Percentiles rank a stretch among this genome's conserved stretches.
Evolutionary conservation across 1,140 invertebrate genomes (phyloP).

Genomic region (Drosophila subpulchrella): DNA sequence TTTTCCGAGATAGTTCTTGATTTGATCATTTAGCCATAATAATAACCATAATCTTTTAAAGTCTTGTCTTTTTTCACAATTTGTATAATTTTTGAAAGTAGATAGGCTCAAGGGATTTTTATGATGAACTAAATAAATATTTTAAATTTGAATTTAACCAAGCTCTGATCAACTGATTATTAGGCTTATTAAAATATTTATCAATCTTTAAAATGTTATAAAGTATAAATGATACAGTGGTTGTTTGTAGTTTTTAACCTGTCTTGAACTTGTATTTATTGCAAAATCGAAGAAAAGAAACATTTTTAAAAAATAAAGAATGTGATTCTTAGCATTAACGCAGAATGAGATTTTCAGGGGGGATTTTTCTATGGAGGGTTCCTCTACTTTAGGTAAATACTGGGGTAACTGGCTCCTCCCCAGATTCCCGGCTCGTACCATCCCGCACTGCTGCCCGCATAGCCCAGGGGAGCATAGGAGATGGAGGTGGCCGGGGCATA

Average conservation of each 20-base stretch:
- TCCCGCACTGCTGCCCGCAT: constrained; percentile 37
- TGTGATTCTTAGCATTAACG: neutral
- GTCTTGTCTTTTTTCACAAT: too few relatives aligned
- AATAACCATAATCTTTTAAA: too few relatives aligned
- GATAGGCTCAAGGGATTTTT: too few relatives aligned
- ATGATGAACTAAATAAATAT: too few relatives aligned
- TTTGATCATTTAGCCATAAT: too few relatives aligned
- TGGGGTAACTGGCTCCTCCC: constrained; percentile 49
- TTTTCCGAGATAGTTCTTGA: too few relatives aligned
- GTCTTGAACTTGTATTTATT: neutral
- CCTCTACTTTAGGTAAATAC: constrained; percentile 64
- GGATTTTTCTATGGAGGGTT: neutral
- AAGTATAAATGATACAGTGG: neutral
- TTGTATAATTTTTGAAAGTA: too few relatives aligned
- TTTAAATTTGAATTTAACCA: too few relatives aligned
- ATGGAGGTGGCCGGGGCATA: constrained; percentile 43
- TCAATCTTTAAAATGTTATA: too few relatives aligned
- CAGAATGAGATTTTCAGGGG: neutral
- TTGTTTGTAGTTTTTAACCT: neutral
- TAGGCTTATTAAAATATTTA: too few relatives aligned
- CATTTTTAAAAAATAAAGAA: neutral
- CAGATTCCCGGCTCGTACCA: constrained; percentile 62
- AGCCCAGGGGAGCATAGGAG: constrained; percentile 53
- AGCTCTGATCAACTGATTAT: too few relatives aligned
- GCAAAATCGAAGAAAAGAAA: neutral